A percentile compares a stretch with the other conserved stretches of the same genome.
These are phyloP conservation scores for Lochmaea capreae DNA, from an alignment of 2,888 invertebrate genomes.

Conservation along the genomic window DNA sequence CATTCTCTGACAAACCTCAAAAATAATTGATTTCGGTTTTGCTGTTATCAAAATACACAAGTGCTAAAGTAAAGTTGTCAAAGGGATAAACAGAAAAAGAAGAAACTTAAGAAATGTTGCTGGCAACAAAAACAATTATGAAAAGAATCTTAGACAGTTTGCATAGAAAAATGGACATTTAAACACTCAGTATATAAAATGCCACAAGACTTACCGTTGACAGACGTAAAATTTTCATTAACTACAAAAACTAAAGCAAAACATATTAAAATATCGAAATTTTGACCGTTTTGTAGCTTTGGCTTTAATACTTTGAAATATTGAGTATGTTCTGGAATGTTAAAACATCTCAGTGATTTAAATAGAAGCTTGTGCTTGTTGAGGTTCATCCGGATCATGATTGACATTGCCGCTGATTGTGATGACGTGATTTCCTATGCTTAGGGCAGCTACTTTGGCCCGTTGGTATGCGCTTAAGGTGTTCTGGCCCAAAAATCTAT, in stretches of 20 bases:
- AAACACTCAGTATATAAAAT: too few species aligned
- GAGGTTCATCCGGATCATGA: slow-evolving; percentile 17
- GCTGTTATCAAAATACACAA: too few species aligned
- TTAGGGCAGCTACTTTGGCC: slow-evolving; percentile 88
- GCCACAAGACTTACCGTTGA: neutral
- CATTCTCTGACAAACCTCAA: too few species aligned
- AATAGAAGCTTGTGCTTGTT: slow-evolving; percentile 11
- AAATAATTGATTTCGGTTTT: too few species aligned
- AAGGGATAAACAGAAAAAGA: too few species aligned
- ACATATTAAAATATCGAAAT: neutral
- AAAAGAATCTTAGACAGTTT: too few species aligned
- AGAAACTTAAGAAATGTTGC: too few species aligned
- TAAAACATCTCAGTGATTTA: neutral
- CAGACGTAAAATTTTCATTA: neutral
- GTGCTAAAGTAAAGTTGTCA: too few species aligned
- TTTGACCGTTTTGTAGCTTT: neutral
- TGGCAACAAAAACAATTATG: too few species aligned
- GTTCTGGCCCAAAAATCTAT: slow-evolving; percentile 87
- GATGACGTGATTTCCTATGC: slow-evolving; percentile 71
- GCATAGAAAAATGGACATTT: neutral
- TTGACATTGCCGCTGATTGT: slow-evolving; percentile 69
- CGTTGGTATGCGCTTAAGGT: slow-evolving; percentile 91
- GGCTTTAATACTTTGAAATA: neutral
- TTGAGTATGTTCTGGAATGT: slow-evolving; percentile 4
- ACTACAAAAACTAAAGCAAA: neutral